These are phyloP conservation scores for Catostomus latipinnis DNA, from an alignment of 2,797 vertebrate genomes.

Conservation along the genomic window DNA sequence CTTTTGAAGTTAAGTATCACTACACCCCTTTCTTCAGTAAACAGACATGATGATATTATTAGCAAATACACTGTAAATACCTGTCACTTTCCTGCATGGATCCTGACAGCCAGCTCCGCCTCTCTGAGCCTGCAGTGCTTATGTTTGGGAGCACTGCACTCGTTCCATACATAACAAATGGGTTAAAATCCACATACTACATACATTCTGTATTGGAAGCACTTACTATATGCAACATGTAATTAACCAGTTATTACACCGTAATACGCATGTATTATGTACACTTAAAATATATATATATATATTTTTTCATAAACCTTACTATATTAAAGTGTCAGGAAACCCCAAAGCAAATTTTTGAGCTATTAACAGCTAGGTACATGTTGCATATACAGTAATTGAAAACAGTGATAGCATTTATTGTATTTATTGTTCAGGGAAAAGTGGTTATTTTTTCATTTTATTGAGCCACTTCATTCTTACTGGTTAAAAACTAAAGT, in stretches of 20 bases:
- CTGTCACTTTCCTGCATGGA: conserved; percentile 52
- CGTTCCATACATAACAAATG: conserved; percentile 10
- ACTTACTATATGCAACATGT: neutral
- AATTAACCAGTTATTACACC: neutral
- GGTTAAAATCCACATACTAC: neutral
- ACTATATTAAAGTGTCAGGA: too few species aligned
- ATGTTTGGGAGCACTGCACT: conserved; percentile 21
- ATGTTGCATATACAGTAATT: too few species aligned
- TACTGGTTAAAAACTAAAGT: too few species aligned
- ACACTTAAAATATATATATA: too few species aligned
- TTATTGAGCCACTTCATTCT: too few species aligned
- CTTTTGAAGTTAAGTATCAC: conserved; percentile 60
- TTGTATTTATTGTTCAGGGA: too few species aligned
- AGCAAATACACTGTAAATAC: conserved; percentile 52
- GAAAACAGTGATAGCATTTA: too few species aligned
- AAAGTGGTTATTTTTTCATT: too few species aligned
- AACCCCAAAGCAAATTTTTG: too few species aligned
- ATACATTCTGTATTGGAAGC: neutral
- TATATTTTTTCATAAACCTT: too few species aligned
- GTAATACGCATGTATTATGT: neutral
- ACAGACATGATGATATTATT: conserved; percentile 53
- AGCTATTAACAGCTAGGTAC: too few species aligned
- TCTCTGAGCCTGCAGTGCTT: conserved; percentile 33
- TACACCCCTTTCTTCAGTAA: conserved; percentile 46
- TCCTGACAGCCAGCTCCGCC: conserved; percentile 45